Conservation (phyloP, 2,797 vertebrate species). For the Pseudochirops corinnae region DNA sequence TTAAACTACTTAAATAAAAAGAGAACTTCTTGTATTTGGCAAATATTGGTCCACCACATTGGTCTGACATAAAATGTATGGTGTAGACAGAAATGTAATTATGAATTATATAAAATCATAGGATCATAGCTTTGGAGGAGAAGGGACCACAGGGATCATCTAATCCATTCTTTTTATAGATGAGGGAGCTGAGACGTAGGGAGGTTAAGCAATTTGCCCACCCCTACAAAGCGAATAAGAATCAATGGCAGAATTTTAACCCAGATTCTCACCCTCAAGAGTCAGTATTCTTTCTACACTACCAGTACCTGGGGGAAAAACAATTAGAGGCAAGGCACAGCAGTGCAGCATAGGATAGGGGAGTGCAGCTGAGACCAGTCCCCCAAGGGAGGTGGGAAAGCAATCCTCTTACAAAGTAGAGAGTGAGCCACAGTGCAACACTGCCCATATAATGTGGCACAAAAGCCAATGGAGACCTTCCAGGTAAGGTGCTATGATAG, state of each 20-base stretch:
- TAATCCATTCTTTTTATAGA: not conserved
- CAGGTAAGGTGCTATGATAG: not conserved
- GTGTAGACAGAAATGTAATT: not conserved
- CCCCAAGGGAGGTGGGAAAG: not conserved
- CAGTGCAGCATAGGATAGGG: not conserved
- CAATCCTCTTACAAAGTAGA: not conserved
- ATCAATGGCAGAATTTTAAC: not conserved
- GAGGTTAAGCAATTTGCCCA: not conserved
- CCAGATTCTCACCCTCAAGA: not conserved
- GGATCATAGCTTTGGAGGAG: not conserved
- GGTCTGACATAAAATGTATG: not conserved
- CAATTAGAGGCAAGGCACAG: not conserved
- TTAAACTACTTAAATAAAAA: conserved; percentile 23
- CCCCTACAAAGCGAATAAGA: not conserved
- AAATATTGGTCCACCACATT: conserved; percentile 33
- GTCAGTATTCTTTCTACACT: not conserved
- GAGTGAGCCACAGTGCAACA: not conserved
- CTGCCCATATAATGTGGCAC: not conserved
- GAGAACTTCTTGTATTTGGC: conserved; percentile 30
- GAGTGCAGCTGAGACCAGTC: not conserved
- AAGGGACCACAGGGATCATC: not conserved
- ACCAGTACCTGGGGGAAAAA: not conserved
- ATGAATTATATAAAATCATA: not conserved
- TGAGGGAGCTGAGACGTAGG: not conserved
- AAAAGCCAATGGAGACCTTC: not conserved